Evolutionary conservation across 2,888 invertebrate genomes (phyloP), one percentile per base, ranked within the genome.

Genomic region (Drosophila stalkeri): DNA sequence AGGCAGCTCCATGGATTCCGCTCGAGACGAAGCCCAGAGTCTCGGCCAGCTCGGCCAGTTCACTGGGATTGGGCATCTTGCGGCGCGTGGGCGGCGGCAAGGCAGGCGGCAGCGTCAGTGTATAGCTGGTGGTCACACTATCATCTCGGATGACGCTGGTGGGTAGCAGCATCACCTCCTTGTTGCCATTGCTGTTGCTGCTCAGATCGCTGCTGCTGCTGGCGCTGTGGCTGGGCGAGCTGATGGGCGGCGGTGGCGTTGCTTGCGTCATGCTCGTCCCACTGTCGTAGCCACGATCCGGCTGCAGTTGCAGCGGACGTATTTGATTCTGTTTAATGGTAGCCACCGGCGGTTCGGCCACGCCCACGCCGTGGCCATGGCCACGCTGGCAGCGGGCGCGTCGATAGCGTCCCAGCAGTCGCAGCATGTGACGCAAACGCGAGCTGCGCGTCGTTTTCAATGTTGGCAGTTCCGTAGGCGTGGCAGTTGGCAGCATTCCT

Each of bases 31-130:
- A 94, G 11, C 94, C 94, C 70, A 95, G 90, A 23, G 94, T 93
- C 79, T 94, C 94, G 72, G 94, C 94, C 41, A 95, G 92, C 80
- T 94, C 94, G 66, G 94, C 94, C 64, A 95, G 91, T 72, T 94
- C 95, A 33, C 93, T 93, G 75, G 92, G 93, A 89, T 92, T 94
- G 64, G 93, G 93, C 85, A 94, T 93, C 87, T 93, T 94, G 54
- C 94, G 93, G 14, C 94, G 91, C 23, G 93, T 92, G 31, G 94
- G 94, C 18, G 93, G 94, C 41, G 94, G 94, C 67, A 94, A 75
- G 3, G 94, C 93, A 2, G 94, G 94, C 9, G 92, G 92, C 81
- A 92, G 63, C 18, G 85, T 92, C 54, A 88, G 73, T 12, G 88
- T 89, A 18, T 91, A 92, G 37, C 80, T 78, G 52, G 92, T 92